Evolutionary conservation across 1,140 invertebrate species (phyloP), one percentile per base, ranked within the genome.

Genomic region (Littorina saxatilis): DNA sequence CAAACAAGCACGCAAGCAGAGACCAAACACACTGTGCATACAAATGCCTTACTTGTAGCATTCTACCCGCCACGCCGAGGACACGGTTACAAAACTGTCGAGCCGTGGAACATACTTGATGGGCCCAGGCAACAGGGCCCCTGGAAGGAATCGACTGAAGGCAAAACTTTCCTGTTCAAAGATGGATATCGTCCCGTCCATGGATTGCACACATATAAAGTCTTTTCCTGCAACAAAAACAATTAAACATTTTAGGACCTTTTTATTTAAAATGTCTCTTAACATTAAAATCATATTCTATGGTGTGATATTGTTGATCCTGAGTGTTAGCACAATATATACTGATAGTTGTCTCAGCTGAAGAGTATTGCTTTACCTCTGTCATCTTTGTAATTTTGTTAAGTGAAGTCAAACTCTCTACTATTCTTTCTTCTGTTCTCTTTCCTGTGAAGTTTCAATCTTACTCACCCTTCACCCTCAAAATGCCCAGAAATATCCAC

Each of bases 81-180:
- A 95, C 29, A 94, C 93, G 3, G 96, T 96, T 7, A 98, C 92
- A 92, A 98, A 97, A 72, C 95, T 94, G 92, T 98, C 97, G 81
- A 95, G 95, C 83, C 94, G 94, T n/a, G 94, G 91, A 32, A 97
- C 91, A 91, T 97, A 98, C 72, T 93, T 92, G 2, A 98, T 89
- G 1, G 96, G 96, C 47, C 95, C 95, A 0, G 97, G 97, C 77
- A 98, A 92, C 29, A 98, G 92, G 79, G 96, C 95, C 86, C 95
- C 94, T 4, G 95, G 95, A 47, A 98, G 93, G 81, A 95, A 94
- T 73, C 96, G 95, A 85, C 94, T 94, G 87, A 97, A 97, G 32
- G 95, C 94, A 90, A 96, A 96, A 43, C 95, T 95, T 90, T 98
- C 97, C 92, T 98, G 96, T 90, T 98, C 97, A 92, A 96, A 98